Evolutionary conservation across 2,888 invertebrate genomes (phyloP).

Genomic region (Drosophila flavopinicola): DNA sequence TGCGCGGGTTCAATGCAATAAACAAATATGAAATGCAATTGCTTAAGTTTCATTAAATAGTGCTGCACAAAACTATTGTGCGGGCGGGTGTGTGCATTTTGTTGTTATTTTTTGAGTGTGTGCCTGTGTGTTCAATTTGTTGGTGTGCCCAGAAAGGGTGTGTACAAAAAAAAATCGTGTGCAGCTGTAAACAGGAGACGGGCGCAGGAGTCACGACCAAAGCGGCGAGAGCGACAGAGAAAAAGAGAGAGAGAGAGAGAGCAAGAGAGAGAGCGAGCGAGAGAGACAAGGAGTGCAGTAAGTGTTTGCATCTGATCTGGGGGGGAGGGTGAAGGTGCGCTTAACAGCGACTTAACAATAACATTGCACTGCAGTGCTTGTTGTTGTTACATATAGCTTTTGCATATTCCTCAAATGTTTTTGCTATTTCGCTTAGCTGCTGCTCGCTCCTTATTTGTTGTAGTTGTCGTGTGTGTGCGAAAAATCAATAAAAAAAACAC

Average conservation of each 20-base stretch:
- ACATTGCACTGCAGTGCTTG: constrained; percentile 7
- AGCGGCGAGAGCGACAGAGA: constrained; percentile 16
- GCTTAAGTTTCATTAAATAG: constrained; percentile 1
- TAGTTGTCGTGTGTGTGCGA: constrained; percentile 33
- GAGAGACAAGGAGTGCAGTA: constrained; percentile 41
- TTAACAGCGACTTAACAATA: constrained; percentile 18
- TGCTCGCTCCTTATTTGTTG: constrained; percentile 25
- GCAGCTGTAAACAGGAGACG: constrained; percentile 59
- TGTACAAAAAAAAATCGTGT: constrained; percentile 41
- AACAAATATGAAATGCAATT: not conserved
- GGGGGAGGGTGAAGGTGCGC: not conserved
- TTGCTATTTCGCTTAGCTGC: constrained; percentile 34
- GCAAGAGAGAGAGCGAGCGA: not conserved
- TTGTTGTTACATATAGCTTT: constrained; percentile 13
- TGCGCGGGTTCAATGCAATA: constrained; percentile 40
- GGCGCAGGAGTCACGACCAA: constrained; percentile 49
- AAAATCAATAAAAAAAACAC: constrained; percentile 53
- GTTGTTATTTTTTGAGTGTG: constrained; percentile 11
- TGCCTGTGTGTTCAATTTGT: constrained; percentile 28
- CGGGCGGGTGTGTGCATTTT: not conserved
- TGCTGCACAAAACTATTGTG: constrained; percentile 8
- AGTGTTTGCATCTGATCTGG: constrained; percentile 25
- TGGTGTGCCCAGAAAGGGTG: constrained; percentile 52
- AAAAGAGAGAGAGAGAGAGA: not conserved
- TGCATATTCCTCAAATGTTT: constrained; percentile 28